Base-by-base conservation (phyloP, 1,140 invertebrate genomes). In the Ceratosolen solmsi region DNA sequence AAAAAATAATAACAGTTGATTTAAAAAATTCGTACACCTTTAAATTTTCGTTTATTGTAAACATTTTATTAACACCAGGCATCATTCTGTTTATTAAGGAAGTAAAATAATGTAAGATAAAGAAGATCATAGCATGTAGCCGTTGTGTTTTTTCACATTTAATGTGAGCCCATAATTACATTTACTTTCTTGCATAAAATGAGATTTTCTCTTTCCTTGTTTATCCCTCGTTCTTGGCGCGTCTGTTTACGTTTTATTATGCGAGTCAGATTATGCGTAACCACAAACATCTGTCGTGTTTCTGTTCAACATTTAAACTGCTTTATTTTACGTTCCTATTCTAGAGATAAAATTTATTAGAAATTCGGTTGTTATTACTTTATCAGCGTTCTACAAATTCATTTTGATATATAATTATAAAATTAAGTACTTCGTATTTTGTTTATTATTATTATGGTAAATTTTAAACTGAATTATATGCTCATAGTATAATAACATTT, bases 251-350 rank as follows among this genome's bases (percentile, higher is more conserved):
- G 51, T 30, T 72, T 79, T 79, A 72, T 72, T 79, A 72, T 72
- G 33, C 78, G 49, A 72, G 51, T 79, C 77, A 70, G 46, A 79
- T 79, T 79, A 79, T 79, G 77, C 68, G 77, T 79, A 79, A 79
- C 65, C 77, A 13, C 65, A 46, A 72, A 33, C 77, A 79, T 79
- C 77, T 79, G 77, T 79, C 77, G 77, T 68, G 27, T 65, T 30
- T 51, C 60, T 15, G 25, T 54, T 58, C 76, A 56, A 54, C 63
- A 15, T 54, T 78, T 51, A 77, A 77, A 65, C 25, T 68, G 63
- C 30, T 78, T 54, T 77, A 65, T 77, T 77, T 49, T 49, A 17
- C 9, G 33, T 1, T 60, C 51, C 25, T 15, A 3, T 7, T 58
- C 3, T 1, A 22, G 33, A 60, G 49, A 74, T 74, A 36, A 74